Evolutionary conservation across 1,140 invertebrate species (phyloP), one percentile per base, ranked within the genome.

Genomic region (Diprion similis): DNA sequence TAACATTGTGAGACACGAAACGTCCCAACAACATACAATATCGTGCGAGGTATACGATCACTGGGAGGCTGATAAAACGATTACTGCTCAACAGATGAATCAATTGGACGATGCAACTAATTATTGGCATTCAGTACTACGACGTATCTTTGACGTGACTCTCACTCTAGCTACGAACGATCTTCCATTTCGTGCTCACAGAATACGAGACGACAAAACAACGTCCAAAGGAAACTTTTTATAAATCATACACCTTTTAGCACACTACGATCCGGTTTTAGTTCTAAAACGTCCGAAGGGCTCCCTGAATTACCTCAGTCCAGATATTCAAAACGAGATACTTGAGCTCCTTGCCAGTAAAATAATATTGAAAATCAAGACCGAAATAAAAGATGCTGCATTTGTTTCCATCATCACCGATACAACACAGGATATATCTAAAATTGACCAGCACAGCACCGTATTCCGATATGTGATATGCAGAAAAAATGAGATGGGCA

Each of bases 351-450:
- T 82, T 71, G 75, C 74, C 59, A 51, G 70, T n/a, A 66, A 76
- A 73, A 76, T 78, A 10, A 69, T 69, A 66, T 72, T 72, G 10
- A 45, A 68, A 66, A 74, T 78, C 13, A 71, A 76, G 71, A 73
- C 71, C 72, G 72, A 75, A 71, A 79, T 82, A 72, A 77, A 78
- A 71, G 71, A 73, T 45, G 76, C 78, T 51, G 77, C 77, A 71
- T 77, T 81, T 78, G 78, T 81, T 48, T 75, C 80, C 13, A 78
- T 80, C 19, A 79, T 82, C 70, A 78, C 80, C 76, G 81, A 83
- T 77, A 80, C 78, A 70, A 80, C 79, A 66, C 80, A 82, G 73
- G 79, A 81, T 68, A 78, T 74, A 47, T 74, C 76, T 19, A 78
- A 79, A 75, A 51, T 77, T 65, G 78, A 81, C 74, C 78, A 79